Evolutionary conservation across 2,888 invertebrate genomes (phyloP).

Genomic region (Pandemis corylana): DNA sequence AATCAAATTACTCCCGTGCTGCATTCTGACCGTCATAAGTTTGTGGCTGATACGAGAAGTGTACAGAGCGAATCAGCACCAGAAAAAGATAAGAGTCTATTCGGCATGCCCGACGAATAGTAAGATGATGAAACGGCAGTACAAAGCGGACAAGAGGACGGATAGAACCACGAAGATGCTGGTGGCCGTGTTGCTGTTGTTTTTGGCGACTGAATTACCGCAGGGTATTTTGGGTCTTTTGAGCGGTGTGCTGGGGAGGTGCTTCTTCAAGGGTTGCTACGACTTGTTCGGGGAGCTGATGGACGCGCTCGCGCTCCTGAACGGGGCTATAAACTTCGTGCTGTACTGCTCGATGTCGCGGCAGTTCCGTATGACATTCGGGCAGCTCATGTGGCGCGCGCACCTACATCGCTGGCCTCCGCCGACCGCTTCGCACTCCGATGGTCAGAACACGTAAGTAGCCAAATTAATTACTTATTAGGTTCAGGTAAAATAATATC

Average conservation of each 20-base stretch:
- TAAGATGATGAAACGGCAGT: conserved; percentile 71
- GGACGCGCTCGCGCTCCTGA: conserved; percentile 95
- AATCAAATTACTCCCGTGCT: conserved; percentile 92
- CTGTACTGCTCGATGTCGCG: conserved; percentile 97
- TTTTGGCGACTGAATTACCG: conserved; percentile 95
- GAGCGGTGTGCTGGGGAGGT: conserved; percentile 82
- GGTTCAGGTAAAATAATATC: too few species aligned
- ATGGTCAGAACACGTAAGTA: conserved; percentile 87
- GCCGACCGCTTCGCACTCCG: conserved; percentile 84
- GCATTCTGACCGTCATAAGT: conserved; percentile 90
- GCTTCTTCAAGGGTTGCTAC: conserved; percentile 93
- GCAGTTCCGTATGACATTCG: conserved; percentile 90
- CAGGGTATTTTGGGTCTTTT: conserved; percentile 87
- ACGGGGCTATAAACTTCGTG: conserved; percentile 97
- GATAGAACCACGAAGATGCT: conserved; percentile 96
- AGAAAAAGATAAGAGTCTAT: conserved; percentile 84
- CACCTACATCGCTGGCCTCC: conserved; percentile 76
- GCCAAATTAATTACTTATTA: conserved; percentile 43
- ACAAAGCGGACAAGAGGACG: conserved; percentile 74
- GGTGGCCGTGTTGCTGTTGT: conserved; percentile 93
- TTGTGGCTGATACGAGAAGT: conserved; percentile 89
- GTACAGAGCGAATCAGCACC: conserved; percentile 88
- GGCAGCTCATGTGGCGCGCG: conserved; percentile 77
- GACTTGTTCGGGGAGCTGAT: conserved; percentile 93
- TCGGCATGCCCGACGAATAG: conserved; percentile 73